Evolutionary conservation across 2,113 vertebrate species (phyloP).

Genomic region (Artemisiospiza belli): DNA sequence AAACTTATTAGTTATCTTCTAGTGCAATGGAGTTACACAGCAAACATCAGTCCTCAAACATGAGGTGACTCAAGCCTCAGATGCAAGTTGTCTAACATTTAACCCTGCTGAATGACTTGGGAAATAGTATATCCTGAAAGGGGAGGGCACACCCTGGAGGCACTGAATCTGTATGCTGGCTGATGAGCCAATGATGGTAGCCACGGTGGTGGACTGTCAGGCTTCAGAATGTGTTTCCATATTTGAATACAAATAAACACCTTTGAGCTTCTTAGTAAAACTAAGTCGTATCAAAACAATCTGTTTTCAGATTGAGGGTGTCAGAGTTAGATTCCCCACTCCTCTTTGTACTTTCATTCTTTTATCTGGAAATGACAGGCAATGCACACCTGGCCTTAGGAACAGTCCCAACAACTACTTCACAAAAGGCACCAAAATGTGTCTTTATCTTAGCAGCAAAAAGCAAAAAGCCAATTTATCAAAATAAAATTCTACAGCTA

Average conservation of each 20-base stretch:
- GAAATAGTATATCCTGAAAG: neutral
- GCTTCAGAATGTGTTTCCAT: neutral
- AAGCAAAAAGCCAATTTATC: neutral
- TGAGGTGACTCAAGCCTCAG: neutral
- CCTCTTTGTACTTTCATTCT: neutral
- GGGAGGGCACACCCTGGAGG: neutral
- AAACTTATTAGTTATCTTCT: constrained; percentile 58
- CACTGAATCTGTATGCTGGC: neutral
- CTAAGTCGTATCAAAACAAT: neutral
- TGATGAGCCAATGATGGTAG: neutral
- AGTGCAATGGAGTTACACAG: neutral
- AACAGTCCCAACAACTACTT: neutral
- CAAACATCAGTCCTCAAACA: constrained; percentile 49
- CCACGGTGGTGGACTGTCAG: rapidly evolving
- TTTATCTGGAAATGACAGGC: neutral
- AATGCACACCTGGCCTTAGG: neutral
- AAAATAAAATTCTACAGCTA: neutral
- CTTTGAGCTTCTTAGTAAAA: neutral
- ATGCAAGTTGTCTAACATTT: constrained; percentile 23
- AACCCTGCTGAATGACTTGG: neutral
- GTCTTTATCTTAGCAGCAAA: neutral
- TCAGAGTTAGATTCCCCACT: neutral
- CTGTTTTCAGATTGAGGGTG: neutral
- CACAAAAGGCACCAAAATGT: neutral
- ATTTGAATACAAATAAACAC: neutral